Evolutionary conservation across 2,113 vertebrate species (phyloP).

Genomic region (Fregetta grallaria): DNA sequence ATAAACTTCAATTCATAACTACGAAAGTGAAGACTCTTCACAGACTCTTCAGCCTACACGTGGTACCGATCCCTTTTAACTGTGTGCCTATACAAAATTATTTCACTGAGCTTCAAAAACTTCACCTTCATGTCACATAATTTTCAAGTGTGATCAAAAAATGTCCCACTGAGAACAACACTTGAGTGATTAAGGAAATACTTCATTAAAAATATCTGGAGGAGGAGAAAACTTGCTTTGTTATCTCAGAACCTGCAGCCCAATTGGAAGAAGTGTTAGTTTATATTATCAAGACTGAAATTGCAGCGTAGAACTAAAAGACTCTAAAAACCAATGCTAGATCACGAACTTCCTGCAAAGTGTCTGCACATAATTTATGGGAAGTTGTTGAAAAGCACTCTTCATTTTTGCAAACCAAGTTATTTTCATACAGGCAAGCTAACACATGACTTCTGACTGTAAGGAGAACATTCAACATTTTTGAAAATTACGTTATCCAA

Average conservation of each 20-base stretch:
- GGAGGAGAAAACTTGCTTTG: background rate
- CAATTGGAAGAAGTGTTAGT: background rate
- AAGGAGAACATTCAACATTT: background rate
- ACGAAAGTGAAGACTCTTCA: background rate
- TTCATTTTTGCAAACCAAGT: background rate
- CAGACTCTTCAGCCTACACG: background rate
- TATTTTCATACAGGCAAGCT: background rate
- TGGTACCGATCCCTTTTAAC: background rate
- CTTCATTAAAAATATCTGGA: background rate
- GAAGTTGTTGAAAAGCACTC: background rate
- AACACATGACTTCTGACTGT: background rate
- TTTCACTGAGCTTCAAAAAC: background rate
- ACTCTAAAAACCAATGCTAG: background rate
- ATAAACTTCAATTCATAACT: background rate
- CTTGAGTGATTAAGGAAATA: background rate
- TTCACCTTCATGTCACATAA: background rate
- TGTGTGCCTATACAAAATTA: background rate
- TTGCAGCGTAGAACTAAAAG: background rate
- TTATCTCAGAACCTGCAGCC: background rate
- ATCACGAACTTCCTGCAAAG: background rate
- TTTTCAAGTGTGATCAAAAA: background rate
- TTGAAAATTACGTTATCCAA: background rate
- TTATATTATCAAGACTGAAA: background rate
- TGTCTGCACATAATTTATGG: background rate
- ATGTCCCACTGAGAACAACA: background rate